Percentiles rank a stretch among this genome's conserved stretches.
Evolutionary conservation across 2,888 invertebrate species (phyloP).

Genomic region (Drosophila tripunctata): DNA sequence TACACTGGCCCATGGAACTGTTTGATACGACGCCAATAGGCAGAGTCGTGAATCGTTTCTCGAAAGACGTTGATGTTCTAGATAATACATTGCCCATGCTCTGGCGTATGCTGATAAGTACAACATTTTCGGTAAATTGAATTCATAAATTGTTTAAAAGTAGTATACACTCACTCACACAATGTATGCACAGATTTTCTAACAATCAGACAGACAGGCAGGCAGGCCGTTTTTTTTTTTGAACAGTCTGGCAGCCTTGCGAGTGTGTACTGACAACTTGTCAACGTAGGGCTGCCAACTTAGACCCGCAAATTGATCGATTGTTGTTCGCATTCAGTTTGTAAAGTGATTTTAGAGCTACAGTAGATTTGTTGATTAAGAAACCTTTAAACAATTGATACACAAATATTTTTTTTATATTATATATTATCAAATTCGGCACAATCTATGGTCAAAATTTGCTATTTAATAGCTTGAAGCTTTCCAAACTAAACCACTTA

Average conservation of each 20-base stretch:
- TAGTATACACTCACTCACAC: too few species aligned
- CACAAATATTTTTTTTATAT: too few species aligned
- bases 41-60: conserved; percentile 89
- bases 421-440: background rate
- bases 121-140: conserved; percentile 84
- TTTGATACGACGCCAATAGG: conserved; percentile 92
- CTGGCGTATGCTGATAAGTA: conserved; percentile 83
- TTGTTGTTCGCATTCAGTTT: too few species aligned
- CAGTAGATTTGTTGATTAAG: too few species aligned
- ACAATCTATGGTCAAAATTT: conserved; percentile 1
- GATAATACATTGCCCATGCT: conserved; percentile 86
- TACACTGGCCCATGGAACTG: conserved; percentile 89
- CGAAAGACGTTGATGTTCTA: conserved; percentile 86
- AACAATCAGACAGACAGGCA: too few species aligned
- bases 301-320: too few species aligned
- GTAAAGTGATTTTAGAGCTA: too few species aligned
- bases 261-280: background rate
- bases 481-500: background rate
- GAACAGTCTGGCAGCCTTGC: background rate
- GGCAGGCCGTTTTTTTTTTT: background rate
- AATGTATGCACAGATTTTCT: too few species aligned
- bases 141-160: background rate
- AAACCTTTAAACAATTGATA: too few species aligned
- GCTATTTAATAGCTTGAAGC: conserved; percentile 7
- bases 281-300: background rate